Evolutionary conservation across 2,113 vertebrate genomes (phyloP).

Genomic region (Actinemys pallida): DNA sequence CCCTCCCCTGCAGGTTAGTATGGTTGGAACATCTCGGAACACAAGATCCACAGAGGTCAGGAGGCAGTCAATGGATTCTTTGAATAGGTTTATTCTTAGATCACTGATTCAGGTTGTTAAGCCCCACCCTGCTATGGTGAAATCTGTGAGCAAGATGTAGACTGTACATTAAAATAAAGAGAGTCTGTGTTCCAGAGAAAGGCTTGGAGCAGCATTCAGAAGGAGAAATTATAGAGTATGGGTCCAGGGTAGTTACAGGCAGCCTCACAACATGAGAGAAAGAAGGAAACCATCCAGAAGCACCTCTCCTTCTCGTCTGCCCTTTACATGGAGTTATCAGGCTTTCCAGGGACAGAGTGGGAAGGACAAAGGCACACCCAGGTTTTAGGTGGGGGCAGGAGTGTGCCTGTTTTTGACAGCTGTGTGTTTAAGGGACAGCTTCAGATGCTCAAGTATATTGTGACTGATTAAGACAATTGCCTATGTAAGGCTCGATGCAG

Average conservation of each 20-base stretch:
- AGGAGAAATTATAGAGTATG: background rate
- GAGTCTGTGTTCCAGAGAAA: background rate
- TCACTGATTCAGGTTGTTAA: conserved; percentile 32
- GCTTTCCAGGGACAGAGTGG: background rate
- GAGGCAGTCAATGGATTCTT: conserved; percentile 41
- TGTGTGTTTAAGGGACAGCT: background rate
- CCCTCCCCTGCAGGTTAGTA: rapidly evolving
- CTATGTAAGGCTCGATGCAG: background rate
- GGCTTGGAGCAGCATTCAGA: background rate
- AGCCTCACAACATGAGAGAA: background rate
- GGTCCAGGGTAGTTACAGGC: background rate
- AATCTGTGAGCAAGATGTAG: conserved; percentile 12
- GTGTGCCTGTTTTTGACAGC: background rate
- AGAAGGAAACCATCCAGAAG: background rate
- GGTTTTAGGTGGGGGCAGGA: background rate
- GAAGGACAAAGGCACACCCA: background rate
- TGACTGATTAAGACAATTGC: background rate
- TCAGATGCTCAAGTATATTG: background rate
- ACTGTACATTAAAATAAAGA: conserved; percentile 20
- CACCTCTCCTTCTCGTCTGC: background rate
- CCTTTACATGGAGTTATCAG: background rate
- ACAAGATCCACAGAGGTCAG: background rate
- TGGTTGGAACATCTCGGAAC: background rate
- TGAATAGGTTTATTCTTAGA: conserved; percentile 57
- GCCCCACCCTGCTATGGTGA: background rate